phyloP scores from a whole-genome alignment of 2,113 vertebrate species.

The Donacobius atricapilla region DNA sequence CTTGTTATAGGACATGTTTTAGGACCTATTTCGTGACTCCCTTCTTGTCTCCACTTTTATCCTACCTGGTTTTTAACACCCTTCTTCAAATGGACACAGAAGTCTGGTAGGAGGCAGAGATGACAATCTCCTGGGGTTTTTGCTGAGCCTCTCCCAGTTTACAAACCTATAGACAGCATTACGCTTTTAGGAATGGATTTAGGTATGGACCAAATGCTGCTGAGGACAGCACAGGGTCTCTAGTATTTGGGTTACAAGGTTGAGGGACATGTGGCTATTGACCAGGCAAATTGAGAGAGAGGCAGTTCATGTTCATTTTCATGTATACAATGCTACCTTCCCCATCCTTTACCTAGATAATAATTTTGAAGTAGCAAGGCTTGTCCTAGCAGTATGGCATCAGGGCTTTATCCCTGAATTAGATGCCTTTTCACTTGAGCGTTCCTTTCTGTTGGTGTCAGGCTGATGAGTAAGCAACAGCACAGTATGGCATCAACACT shows the following conservation, averaged over 20 bases:
- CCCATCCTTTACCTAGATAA: background rate
- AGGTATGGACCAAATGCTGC: background rate
- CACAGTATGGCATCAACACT: rapidly evolving
- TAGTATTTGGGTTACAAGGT: background rate
- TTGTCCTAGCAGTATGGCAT: background rate
- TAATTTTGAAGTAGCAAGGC: background rate
- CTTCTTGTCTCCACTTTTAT: background rate
- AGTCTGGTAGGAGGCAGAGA: background rate
- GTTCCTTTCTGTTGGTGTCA: background rate
- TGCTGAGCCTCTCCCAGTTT: background rate
- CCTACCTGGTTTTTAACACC: background rate
- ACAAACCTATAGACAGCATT: background rate
- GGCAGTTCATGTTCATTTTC: background rate
- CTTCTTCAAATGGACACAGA: background rate
- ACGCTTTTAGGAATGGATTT: background rate
- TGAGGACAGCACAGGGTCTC: background rate
- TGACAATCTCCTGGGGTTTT: background rate
- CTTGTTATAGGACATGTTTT: background rate
- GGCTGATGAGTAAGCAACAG: background rate
- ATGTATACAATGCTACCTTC: background rate
- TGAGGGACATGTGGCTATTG: background rate
- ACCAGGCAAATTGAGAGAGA: background rate
- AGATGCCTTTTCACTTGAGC: background rate
- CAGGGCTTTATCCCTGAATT: background rate
- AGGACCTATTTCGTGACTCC: background rate